Conservation (phyloP, 53 echinoderm and acorn worm species). For the Echinarachnius parma region DNA sequence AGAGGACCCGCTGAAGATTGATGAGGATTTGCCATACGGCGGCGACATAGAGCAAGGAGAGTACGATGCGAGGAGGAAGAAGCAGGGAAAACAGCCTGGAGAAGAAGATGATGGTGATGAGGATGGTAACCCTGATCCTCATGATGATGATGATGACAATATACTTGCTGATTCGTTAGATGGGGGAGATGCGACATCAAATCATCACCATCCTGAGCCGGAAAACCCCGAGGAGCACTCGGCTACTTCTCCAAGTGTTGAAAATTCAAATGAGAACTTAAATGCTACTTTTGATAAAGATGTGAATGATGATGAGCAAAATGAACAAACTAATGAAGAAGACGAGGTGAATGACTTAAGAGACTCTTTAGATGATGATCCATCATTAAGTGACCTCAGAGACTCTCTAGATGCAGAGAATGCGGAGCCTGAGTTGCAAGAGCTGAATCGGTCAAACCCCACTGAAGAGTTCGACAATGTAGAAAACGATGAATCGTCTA, state of each 20-base stretch:
- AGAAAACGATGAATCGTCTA: background rate
- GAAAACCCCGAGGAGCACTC: no score
- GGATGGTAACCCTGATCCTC: background rate
- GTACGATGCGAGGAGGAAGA: conserved; percentile 27
- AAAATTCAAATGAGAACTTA: no score
- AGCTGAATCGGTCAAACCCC: conserved; percentile 16
- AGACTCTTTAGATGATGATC: background rate
- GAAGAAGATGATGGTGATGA: conserved; percentile 8
- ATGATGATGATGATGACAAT: conserved; percentile 18
- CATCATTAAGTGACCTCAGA: conserved; percentile 2
- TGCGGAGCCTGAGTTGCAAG: conserved; percentile 10
- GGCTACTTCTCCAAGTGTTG: no score
- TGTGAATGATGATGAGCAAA: background rate
- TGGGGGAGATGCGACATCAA: background rate
- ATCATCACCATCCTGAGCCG: conserved; percentile 9
- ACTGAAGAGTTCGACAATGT: conserved; percentile 1
- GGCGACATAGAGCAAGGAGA: conserved; percentile 4
- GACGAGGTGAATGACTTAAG: background rate
- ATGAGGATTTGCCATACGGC: conserved; percentile 45
- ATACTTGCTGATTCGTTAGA: conserved; percentile 23
- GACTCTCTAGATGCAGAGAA: conserved; percentile 22
- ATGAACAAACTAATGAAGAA: conserved; percentile 16
- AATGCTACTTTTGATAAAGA: no score
- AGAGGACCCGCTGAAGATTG: conserved; percentile 36
- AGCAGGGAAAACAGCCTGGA: conserved; percentile 1